Evolutionary conservation across 2,113 vertebrate species (phyloP).

Genomic region (Geothlypis trichas): DNA sequence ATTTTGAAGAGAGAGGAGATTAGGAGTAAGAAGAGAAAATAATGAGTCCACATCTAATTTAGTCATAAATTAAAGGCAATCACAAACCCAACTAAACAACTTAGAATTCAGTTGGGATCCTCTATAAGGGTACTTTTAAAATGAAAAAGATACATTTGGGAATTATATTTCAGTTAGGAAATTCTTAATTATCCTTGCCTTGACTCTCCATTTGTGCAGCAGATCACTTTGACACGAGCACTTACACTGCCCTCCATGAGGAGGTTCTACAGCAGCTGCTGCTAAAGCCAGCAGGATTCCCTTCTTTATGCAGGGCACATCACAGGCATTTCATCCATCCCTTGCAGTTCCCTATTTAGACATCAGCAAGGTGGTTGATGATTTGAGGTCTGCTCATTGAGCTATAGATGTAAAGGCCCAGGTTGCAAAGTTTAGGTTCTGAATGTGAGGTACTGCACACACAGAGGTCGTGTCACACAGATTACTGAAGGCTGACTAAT

Average conservation of each 20-base stretch:
- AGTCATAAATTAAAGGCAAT: not conserved
- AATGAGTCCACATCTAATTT: not conserved
- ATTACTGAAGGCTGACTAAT: not conserved
- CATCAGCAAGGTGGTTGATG: not conserved
- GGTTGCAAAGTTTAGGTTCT: not conserved
- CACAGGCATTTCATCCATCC: not conserved
- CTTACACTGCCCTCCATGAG: not conserved
- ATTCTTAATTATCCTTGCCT: not conserved
- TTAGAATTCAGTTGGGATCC: not conserved
- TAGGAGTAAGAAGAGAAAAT: not conserved
- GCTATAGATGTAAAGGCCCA: not conserved
- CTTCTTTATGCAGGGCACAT: rapidly evolving
- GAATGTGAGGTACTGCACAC: not conserved
- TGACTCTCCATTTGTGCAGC: not conserved
- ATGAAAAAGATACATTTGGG: not conserved
- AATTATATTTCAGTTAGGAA: not conserved
- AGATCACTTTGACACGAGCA: not conserved
- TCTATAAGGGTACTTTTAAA: not conserved
- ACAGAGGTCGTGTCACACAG: not conserved
- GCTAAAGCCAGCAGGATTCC: not conserved
- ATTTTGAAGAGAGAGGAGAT: not conserved
- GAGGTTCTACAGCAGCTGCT: not conserved
- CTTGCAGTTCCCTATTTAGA: not conserved
- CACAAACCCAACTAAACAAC: not conserved
- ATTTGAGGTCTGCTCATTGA: not conserved